Evolutionary conservation across 1,140 invertebrate genomes (phyloP).

Genomic region (Ceratina calcarata): DNA sequence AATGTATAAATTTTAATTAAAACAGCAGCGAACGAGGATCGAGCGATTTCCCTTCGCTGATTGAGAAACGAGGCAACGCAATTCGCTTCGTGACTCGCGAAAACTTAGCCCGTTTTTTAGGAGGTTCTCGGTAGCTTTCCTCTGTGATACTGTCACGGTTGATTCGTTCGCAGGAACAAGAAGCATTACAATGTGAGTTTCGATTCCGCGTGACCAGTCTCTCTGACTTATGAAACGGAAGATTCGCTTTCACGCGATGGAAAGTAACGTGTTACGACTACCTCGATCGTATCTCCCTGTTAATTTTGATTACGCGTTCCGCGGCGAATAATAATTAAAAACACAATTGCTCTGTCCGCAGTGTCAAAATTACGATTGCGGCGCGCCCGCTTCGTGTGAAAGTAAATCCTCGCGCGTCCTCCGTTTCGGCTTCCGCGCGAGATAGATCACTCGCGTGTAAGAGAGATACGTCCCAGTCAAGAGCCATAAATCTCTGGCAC

Average conservation of each 20-base stretch:
- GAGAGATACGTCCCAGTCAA: neutral
- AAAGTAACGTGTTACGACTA: constrained; percentile 41
- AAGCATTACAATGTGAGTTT: neutral
- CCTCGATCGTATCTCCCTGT: constrained; percentile 42
- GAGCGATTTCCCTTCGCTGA: constrained; percentile 19
- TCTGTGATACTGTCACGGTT: neutral
- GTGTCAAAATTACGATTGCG: constrained; percentile 40
- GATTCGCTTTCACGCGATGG: constrained; percentile 60
- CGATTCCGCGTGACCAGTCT: constrained; percentile 11
- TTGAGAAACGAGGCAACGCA: constrained; percentile 14
- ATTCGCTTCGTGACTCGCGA: neutral
- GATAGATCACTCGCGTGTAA: neutral
- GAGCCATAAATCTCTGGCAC: constrained; percentile 6
- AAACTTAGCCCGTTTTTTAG: neutral
- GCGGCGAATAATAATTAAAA: constrained; percentile 48
- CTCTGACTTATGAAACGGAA: constrained; percentile 38
- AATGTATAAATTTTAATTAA: neutral
- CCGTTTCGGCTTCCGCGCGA: neutral
- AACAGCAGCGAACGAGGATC: neutral
- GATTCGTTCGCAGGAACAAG: neutral
- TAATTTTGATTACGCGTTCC: constrained; percentile 44
- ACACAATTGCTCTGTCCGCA: constrained; percentile 19
- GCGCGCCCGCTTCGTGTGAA: neutral
- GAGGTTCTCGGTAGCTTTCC: neutral
- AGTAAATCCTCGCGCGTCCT: neutral